These are phyloP conservation scores for Tapirus terrestris DNA, from an alignment of 2,113 vertebrate genomes.

Conservation along the genomic window DNA sequence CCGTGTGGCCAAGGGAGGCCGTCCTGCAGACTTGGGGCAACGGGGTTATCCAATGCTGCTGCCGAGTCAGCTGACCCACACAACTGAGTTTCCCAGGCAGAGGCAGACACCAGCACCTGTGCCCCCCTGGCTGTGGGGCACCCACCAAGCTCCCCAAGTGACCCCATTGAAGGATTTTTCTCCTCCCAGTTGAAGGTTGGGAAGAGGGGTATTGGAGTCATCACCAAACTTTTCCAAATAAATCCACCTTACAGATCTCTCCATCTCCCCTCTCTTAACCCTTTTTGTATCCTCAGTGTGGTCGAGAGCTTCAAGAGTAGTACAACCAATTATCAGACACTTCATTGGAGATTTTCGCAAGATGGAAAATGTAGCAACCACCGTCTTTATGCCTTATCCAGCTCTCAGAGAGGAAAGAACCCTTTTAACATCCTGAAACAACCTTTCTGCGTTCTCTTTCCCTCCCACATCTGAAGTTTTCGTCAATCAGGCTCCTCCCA, in stretches of 20 bases:
- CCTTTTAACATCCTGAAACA: too few species aligned
- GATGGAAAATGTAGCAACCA: accelerated
- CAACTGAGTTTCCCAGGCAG: neutral
- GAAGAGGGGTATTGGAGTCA: accelerated
- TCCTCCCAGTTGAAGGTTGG: neutral
- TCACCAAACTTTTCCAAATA: neutral
- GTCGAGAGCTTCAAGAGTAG: neutral
- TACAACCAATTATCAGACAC: accelerated
- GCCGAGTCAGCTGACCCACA: neutral
- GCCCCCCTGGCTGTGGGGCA: neutral
- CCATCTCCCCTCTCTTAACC: too few species aligned
- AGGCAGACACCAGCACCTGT: neutral
- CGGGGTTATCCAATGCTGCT: accelerated
- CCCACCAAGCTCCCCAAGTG: neutral
- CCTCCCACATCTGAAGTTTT: neutral
- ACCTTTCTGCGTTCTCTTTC: neutral
- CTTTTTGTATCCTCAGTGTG: neutral
- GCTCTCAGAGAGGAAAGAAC: neutral
- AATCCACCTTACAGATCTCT: neutral
- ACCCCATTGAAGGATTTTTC: neutral
- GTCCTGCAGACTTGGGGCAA: accelerated
- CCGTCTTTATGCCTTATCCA: neutral
- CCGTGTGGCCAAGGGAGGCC: accelerated
- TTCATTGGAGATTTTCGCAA: neutral
- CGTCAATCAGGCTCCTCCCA: neutral